Evolutionary conservation across 2,888 invertebrate genomes (phyloP).

Genomic region (Acholoe squamosa): DNA sequence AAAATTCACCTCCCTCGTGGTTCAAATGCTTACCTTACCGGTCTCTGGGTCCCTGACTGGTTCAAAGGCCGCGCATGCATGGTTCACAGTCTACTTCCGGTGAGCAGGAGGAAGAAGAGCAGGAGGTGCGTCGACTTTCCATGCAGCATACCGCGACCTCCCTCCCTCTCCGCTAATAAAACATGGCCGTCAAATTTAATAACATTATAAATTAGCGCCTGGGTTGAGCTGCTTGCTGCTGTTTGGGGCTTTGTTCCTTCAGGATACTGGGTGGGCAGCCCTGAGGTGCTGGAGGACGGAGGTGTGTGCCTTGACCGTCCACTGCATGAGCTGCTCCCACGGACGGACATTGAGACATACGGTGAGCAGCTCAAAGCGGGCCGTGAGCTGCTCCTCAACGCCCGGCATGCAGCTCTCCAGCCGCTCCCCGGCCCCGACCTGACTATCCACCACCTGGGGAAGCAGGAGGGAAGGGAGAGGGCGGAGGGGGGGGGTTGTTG

Average conservation of each 20-base stretch:
- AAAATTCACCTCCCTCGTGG: background rate
- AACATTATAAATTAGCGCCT: constrained; percentile 31
- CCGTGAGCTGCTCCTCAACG: background rate
- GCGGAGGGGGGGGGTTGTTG: too few relatives aligned
- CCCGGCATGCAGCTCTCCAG: background rate
- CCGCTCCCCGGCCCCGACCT: background rate
- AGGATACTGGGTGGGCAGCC: background rate
- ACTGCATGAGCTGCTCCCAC: background rate
- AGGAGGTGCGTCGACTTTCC: background rate
- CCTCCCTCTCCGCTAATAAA: constrained; percentile 7
- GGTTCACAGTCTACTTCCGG: background rate
- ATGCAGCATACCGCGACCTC: background rate
- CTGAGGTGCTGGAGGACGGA: background rate
- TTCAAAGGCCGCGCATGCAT: background rate
- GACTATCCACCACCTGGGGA: background rate
- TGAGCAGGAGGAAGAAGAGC: background rate
- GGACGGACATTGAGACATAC: background rate
- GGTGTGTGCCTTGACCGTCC: background rate
- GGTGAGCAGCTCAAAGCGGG: background rate
- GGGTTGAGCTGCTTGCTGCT: background rate
- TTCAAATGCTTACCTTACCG: constrained; percentile 31
- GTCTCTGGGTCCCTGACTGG: background rate
- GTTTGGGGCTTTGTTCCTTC: background rate
- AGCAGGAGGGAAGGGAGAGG: background rate
- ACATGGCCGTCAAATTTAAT: constrained; percentile 44